These are phyloP conservation scores for Dascyllus trimaculatus DNA, from an alignment of 2,113 vertebrate species.

Conservation along the genomic window DNA sequence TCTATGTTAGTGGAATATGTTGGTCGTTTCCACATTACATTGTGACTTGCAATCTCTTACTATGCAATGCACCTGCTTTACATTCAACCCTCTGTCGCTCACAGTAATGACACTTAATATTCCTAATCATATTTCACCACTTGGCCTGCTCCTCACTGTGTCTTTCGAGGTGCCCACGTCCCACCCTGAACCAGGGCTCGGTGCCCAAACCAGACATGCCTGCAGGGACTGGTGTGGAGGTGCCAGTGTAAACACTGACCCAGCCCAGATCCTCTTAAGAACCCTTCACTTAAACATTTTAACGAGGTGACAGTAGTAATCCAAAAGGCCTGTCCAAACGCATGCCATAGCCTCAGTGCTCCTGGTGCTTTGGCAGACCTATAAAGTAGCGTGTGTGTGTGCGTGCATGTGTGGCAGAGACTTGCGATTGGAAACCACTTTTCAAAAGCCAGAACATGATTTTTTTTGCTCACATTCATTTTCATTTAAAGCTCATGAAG, in stretches of 20 bases:
- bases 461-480: constrained; percentile 31
- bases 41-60: constrained; percentile 10
- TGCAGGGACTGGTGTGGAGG: constrained; percentile 35
- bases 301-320: constrained; percentile 73
- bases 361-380: constrained; percentile 44
- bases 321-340: constrained; percentile 56
- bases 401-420: neutral
- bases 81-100: constrained; percentile 23
- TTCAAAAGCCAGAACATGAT: constrained; percentile 37
- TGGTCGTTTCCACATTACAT: neutral
- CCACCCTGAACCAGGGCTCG: constrained; percentile 43
- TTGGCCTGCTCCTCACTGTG: constrained; percentile 34
- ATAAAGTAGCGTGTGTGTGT: constrained; percentile 24
- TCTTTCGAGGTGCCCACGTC: constrained; percentile 50
- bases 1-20: neutral
- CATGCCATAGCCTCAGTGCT: constrained; percentile 38
- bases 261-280: constrained; percentile 66
- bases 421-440: constrained; percentile 50
- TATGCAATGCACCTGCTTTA: constrained; percentile 15
- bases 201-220: constrained; percentile 55
- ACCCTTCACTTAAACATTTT: constrained; percentile 75
- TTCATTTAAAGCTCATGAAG: constrained; percentile 36
- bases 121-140: constrained; percentile 47
- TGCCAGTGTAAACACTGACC: constrained; percentile 75
- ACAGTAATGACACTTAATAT: constrained; percentile 15